Evolutionary conservation across 1,140 invertebrate species (phyloP), one percentile per base, ranked within the genome.

Genomic region (Micrasema minimum): DNA sequence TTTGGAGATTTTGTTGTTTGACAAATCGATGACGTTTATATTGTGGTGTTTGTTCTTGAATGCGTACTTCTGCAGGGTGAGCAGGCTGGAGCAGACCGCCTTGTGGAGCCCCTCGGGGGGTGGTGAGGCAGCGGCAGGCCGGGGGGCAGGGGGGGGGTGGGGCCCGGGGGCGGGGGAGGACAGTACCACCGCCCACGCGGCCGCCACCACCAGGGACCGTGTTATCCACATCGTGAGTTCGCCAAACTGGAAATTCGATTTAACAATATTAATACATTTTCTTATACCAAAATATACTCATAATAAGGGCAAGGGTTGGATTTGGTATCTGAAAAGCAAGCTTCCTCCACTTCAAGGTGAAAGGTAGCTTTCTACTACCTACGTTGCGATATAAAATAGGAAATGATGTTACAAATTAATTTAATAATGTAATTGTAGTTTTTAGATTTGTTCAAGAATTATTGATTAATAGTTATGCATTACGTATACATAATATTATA

Each of bases 11-110:
- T 85, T 84, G 77, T 86, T 82, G 71, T 85, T 80, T 3, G 88
- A 89, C 37, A 89, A 78, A 77, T 89, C 87, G 53, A 90, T 78
- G 55, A 83, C 83, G 64, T 85, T 84, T 46, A 84, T 82, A 65
- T 84, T 84, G 77, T 84, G 82, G 78, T 83, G 82, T 76, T 83
- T 84, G 71, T 84, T 80, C 12, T 78, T 78, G 37, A 83, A 77
- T 22, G 80, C 82, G 69, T 79, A 85, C 76, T 85, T 85, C 71
- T 83, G 80, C 9, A 85, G 77, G 35, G 80, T 77, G 26, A 76
- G 69, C 23, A 82, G 77, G 62, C 78, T 81, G 69, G 82, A 83
- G 77, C 74, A 75, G 14, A 26, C 45, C 7, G 74, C 70, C 61
- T 67, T 72, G 46, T 75, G 74, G 41, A 75, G 66, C 20, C 74